Conservation (phyloP, 2,888 invertebrate genomes). For the Xiphydria camelus region DNA sequence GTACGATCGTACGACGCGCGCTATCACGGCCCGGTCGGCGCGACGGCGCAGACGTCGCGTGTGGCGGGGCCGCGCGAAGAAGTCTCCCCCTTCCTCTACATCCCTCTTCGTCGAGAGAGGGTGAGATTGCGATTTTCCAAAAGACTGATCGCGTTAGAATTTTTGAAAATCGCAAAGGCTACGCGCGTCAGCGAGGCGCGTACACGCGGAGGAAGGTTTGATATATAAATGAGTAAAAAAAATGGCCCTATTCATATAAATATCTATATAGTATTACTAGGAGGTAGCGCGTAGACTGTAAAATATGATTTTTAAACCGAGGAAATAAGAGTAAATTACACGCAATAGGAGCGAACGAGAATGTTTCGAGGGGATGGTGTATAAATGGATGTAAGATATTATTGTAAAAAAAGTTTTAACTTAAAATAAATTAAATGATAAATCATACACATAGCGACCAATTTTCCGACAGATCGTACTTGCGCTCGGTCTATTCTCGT, state of each 20-base stretch:
- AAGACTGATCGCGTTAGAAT: constrained; percentile 28
- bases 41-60: constrained; percentile 6
- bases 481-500: too few relatives aligned
- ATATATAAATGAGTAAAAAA: constrained; percentile 17
- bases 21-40: constrained; percentile 1
- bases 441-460: constrained; percentile 36
- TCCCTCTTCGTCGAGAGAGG: background rate
- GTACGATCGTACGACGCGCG: too few relatives aligned
- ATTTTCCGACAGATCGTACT: background rate
- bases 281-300: constrained; percentile 55
- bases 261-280: constrained; percentile 54
- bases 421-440: constrained; percentile 59
- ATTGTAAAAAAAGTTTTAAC: constrained; percentile 59
- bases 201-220: constrained; percentile 5
- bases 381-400: constrained; percentile 55
- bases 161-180: constrained; percentile 31
- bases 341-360: constrained; percentile 7
- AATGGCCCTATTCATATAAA: constrained; percentile 12
- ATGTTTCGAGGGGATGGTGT: constrained; percentile 33
- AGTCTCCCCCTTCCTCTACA: background rate
- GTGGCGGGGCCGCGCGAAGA: background rate
- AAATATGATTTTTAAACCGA: constrained; percentile 45
- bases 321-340: constrained; percentile 11
- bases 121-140: constrained; percentile 29
- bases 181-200: background rate